Conservation (phyloP, 2,888 invertebrate genomes). For the Zygothrica quintamaculata region DNA sequence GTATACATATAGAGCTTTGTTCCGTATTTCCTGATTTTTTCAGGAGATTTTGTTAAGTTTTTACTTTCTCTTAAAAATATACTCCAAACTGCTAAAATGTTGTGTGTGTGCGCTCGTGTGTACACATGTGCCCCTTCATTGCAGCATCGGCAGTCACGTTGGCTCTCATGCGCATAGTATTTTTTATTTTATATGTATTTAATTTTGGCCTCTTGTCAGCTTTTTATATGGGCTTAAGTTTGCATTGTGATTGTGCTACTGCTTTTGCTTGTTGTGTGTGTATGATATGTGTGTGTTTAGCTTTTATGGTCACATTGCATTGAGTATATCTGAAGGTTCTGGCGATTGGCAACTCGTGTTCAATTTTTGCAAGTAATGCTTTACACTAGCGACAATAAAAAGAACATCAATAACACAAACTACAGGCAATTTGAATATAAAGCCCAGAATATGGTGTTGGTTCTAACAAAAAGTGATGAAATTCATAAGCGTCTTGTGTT, state of each 20-base stretch:
- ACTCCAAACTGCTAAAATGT: conserved; percentile 40
- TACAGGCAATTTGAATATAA: conserved; percentile 7
- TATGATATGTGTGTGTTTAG: conserved; percentile 32
- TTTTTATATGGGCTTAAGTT: conserved; percentile 57
- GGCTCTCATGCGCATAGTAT: conserved; percentile 46
- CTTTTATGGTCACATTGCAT: conserved; percentile 66
- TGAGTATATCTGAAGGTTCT: conserved; percentile 53
- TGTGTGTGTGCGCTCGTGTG: conserved; percentile 8
- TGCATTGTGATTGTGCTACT: conserved; percentile 48
- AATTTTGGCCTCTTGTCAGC: conserved; percentile 61
- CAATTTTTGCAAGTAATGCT: conserved; percentile 59
- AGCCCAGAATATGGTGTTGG: conserved; percentile 18
- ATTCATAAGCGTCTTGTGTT: conserved; percentile 47
- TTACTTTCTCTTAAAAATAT: conserved; percentile 78
- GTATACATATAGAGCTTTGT: conserved; percentile 7
- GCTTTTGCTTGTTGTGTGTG: conserved; percentile 13
- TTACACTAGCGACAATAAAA: conserved; percentile 19
- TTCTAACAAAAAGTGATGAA: conserved; percentile 54
- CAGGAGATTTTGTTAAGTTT: conserved; percentile 55
- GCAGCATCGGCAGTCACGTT: conserved; percentile 50
- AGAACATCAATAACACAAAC: not conserved
- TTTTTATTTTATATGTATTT: conserved; percentile 60
- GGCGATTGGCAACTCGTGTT: conserved; percentile 51
- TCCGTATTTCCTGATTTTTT: conserved; percentile 23
- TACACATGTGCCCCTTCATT: conserved; percentile 37